Evolutionary conservation across 1,140 invertebrate genomes (phyloP).

Genomic region (Eulimnadia texana): DNA sequence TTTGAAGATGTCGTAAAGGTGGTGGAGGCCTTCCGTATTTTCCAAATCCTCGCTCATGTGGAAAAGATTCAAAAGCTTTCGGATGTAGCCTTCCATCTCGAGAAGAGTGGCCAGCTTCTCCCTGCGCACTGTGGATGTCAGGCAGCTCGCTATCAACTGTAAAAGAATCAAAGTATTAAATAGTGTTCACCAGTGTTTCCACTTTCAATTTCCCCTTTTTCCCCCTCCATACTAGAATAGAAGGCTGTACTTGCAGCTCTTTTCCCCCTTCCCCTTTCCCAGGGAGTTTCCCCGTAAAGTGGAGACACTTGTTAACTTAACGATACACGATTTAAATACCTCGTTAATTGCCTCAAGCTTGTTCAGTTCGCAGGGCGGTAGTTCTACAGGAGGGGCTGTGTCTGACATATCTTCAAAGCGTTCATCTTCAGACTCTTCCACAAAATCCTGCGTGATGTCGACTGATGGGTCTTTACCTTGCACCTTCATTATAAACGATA

Average conservation of each 20-base stretch:
- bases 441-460: constrained; percentile 92
- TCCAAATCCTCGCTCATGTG: constrained; percentile 94
- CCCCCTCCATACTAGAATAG: too few relatives aligned
- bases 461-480: constrained; percentile 97
- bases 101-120: constrained; percentile 90
- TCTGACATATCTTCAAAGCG: constrained; percentile 92
- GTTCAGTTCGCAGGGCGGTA: constrained; percentile 84
- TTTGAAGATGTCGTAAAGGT: constrained; percentile 96
- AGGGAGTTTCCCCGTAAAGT: too few relatives aligned
- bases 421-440: constrained; percentile 96
- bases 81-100: constrained; percentile 89
- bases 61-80: constrained; percentile 88
- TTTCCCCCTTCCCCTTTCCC: too few relatives aligned
- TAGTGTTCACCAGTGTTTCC: too few relatives aligned
- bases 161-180: constrained; percentile 15
- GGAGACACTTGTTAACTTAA: too few relatives aligned
- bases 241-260: too few relatives aligned
- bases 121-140: constrained; percentile 69
- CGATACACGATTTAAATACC: too few relatives aligned
- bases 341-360: constrained; percentile 91
- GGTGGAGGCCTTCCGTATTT: constrained; percentile 84
- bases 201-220: too few relatives aligned
- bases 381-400: constrained; percentile 72
- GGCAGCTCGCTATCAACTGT: constrained; percentile 54
- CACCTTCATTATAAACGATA: constrained; percentile 38